phyloP scores from a whole-genome alignment of 1,140 invertebrate species.

The Hycleus phaleratus region DNA sequence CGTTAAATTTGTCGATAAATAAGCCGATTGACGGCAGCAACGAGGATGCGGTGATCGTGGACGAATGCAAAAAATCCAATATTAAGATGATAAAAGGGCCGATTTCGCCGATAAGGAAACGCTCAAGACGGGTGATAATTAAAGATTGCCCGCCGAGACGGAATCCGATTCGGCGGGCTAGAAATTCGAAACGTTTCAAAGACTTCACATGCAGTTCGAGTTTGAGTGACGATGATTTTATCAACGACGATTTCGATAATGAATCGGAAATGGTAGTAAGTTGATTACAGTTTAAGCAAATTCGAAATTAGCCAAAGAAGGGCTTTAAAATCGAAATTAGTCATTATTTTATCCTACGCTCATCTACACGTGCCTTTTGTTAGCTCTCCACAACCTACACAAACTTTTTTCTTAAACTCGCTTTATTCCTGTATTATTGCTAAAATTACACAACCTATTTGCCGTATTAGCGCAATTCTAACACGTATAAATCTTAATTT shows the following conservation, averaged over 20 bases:
- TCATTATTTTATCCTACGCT: too few species aligned
- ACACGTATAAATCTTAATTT: too few species aligned
- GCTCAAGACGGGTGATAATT: neutral
- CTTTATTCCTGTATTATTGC: too few species aligned
- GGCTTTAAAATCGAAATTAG: too few species aligned
- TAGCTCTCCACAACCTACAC: too few species aligned
- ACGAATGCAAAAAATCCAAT: conserved; percentile 15
- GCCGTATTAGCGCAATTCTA: too few species aligned
- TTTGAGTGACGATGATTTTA: conserved; percentile 9
- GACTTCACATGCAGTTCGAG: neutral
- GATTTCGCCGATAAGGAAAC: neutral
- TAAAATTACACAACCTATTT: too few species aligned
- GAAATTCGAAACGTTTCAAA: conserved; percentile 4
- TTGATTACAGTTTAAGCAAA: too few species aligned
- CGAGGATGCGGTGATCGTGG: conserved; percentile 29
- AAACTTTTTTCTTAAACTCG: too few species aligned
- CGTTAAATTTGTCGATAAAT: neutral
- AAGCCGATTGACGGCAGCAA: neutral
- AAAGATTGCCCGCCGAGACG: conserved; percentile 8
- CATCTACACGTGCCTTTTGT: too few species aligned
- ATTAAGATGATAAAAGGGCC: conserved; percentile 3
- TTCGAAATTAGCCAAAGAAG: too few species aligned
- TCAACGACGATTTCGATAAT: conserved; percentile 22
- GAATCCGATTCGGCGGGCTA: conserved; percentile 21
- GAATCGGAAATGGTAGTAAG: neutral